A percentile compares a stretch with the other conserved stretches of the same genome.
Conservation (phyloP, 2,113 vertebrate species). For the Corythoichthys haematopterus region DNA sequence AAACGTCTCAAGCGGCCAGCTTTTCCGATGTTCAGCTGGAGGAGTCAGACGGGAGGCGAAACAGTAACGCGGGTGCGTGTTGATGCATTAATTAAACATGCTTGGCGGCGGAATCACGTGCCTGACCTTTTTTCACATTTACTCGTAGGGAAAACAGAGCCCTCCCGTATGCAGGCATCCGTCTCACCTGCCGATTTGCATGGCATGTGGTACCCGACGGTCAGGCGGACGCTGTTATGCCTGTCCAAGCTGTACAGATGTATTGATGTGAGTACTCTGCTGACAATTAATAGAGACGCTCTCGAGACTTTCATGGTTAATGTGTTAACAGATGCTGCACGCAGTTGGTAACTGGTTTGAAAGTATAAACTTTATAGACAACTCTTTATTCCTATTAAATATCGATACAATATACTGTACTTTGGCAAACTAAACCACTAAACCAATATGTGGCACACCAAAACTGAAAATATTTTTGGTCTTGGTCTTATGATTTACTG, state of each 20-base stretch:
- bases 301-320: neutral
- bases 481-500: too few relatives aligned
- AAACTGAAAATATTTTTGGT: too few relatives aligned
- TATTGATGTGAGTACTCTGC: slow-evolving; percentile 83
- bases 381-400: too few relatives aligned
- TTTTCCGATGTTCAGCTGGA: slow-evolving; percentile 88
- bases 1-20: slow-evolving; percentile 68
- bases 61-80: slow-evolving; percentile 76
- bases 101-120: slow-evolving; percentile 17
- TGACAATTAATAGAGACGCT: neutral
- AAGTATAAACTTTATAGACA: too few relatives aligned
- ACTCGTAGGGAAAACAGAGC: slow-evolving; percentile 72
- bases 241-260: slow-evolving; percentile 98
- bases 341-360: neutral
- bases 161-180: slow-evolving; percentile 74
- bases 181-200: slow-evolving; percentile 97
- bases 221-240: slow-evolving; percentile 92
- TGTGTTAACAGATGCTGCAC: neutral
- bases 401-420: too few relatives aligned
- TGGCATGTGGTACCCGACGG: slow-evolving; percentile 99
- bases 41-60: slow-evolving; percentile 73
- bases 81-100: slow-evolving; percentile 3
- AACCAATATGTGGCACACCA: too few relatives aligned
- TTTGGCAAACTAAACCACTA: too few relatives aligned
- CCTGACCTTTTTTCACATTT: slow-evolving; percentile 22